Evolutionary conservation across 2,888 invertebrate genomes (phyloP).

Genomic region (Pherbina coryleti): DNA sequence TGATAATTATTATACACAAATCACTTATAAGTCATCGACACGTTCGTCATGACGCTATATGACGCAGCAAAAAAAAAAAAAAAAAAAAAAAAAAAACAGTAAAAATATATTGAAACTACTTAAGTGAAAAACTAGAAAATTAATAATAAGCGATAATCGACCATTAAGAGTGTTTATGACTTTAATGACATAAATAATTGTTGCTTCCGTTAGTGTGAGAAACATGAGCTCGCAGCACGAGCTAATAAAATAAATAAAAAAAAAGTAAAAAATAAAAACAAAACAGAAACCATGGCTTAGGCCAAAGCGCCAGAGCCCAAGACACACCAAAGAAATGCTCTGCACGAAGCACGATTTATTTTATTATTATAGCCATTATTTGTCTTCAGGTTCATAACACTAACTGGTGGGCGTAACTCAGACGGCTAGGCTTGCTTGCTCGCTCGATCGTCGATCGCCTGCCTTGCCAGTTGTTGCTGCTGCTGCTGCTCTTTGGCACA

Average conservation of each 20-base stretch:
- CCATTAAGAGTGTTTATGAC: constrained; percentile 54
- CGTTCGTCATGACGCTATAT: not conserved
- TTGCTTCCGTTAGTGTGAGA: constrained; percentile 54
- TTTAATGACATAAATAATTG: constrained; percentile 54
- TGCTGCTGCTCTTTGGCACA: not conserved
- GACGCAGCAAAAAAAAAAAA: constrained; percentile 22
- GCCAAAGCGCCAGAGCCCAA: constrained; percentile 32
- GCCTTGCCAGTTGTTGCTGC: too few species aligned
- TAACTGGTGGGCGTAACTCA: constrained; percentile 18
- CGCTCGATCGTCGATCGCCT: not conserved
- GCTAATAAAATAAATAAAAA: not conserved
- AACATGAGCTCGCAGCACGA: constrained; percentile 43
- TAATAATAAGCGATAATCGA: constrained; percentile 47
- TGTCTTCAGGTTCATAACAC: not conserved
- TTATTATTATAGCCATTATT: constrained; percentile 28
- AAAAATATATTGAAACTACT: not conserved
- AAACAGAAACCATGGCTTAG: not conserved
- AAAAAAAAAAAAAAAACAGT: constrained; percentile 41
- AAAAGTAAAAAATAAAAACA: not conserved
- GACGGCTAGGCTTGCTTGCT: not conserved
- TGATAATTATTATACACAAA: too few species aligned
- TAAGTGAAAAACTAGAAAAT: constrained; percentile 28
- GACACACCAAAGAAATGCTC: constrained; percentile 32
- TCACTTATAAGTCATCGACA: not conserved
- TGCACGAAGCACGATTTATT: constrained; percentile 36